phyloP scores from a whole-genome alignment of 2,888 invertebrate genomes.

The Aphodius granarius region DNA sequence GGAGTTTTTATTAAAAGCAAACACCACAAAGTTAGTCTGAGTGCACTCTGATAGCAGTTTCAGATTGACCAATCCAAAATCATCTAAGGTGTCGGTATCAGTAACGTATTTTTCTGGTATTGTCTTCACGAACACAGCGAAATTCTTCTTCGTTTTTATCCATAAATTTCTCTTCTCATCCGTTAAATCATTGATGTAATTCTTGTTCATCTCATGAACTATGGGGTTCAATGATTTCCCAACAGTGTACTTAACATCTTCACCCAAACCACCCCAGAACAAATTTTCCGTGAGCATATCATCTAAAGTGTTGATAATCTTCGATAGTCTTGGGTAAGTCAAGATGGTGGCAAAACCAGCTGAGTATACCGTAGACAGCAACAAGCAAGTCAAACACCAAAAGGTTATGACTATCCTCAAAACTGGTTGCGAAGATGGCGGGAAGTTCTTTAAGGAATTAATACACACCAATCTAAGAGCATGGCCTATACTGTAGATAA shows the following conservation, averaged over 20 bases:
- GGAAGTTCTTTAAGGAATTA: conserved; percentile 13
- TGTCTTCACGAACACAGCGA: conserved; percentile 30
- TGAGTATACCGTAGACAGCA: conserved; percentile 23
- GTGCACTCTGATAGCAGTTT: conserved; percentile 31
- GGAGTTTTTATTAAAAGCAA: conserved; percentile 34
- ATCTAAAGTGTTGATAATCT: conserved; percentile 20
- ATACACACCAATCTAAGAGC: conserved; percentile 16
- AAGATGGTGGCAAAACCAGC: conserved; percentile 22
- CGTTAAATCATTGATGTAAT: conserved; percentile 18
- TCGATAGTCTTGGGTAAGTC: conserved; percentile 21
- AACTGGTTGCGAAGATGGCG: conserved; percentile 7
- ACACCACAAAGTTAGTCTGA: conserved; percentile 27
- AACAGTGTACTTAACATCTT: conserved; percentile 8
- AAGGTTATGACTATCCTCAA: conserved; percentile 18
- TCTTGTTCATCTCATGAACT: conserved; percentile 10
- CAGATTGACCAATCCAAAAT: conserved; percentile 28
- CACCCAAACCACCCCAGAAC: conserved; percentile 22
- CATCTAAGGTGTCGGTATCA: conserved; percentile 31
- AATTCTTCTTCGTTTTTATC: conserved; percentile 17
- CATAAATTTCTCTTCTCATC: conserved; percentile 9
- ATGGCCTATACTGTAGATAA: conserved; percentile 3
- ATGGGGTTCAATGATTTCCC: neutral
- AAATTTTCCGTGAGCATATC: conserved; percentile 22
- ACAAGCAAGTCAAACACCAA: conserved; percentile 23
- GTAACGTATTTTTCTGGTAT: conserved; percentile 27